Conservation (phyloP, 2,797 vertebrate genomes). For the Chiroxiphia lanceolata region DNA sequence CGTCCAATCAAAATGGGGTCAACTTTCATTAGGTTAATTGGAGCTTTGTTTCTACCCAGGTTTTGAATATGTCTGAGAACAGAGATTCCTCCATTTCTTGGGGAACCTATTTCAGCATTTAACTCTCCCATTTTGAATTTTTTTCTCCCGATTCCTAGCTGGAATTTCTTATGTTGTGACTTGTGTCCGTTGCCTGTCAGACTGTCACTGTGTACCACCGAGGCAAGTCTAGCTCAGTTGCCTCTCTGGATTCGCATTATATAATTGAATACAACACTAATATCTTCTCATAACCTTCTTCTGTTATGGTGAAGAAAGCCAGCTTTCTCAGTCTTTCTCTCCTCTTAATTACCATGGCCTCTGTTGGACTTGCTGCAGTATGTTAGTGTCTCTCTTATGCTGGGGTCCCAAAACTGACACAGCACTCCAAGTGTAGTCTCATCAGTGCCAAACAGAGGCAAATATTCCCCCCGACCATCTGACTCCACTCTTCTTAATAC, state of each 20-base stretch:
- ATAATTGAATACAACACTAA: neutral
- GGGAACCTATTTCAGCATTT: neutral
- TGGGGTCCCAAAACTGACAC: neutral
- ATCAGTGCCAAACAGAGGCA: neutral
- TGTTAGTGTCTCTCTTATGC: neutral
- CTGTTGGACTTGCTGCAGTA: neutral
- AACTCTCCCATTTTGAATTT: neutral
- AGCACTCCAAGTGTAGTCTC: neutral
- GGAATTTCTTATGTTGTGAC: neutral
- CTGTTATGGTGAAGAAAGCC: neutral
- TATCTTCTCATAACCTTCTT: neutral
- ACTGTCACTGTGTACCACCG: neutral
- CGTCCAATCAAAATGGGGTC: fast-evolving
- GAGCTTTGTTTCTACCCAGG: neutral
- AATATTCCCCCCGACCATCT: neutral
- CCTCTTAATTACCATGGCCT: neutral
- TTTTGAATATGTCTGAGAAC: neutral
- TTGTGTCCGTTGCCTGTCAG: neutral
- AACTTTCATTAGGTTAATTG: neutral
- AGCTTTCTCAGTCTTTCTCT: neutral
- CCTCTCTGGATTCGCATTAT: neutral
- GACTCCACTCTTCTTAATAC: neutral
- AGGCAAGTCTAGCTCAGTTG: neutral
- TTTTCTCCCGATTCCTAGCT: neutral
- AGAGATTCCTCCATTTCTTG: neutral